Conservation (phyloP, 2,113 vertebrate genomes). For the Platysternon megacephalum region DNA sequence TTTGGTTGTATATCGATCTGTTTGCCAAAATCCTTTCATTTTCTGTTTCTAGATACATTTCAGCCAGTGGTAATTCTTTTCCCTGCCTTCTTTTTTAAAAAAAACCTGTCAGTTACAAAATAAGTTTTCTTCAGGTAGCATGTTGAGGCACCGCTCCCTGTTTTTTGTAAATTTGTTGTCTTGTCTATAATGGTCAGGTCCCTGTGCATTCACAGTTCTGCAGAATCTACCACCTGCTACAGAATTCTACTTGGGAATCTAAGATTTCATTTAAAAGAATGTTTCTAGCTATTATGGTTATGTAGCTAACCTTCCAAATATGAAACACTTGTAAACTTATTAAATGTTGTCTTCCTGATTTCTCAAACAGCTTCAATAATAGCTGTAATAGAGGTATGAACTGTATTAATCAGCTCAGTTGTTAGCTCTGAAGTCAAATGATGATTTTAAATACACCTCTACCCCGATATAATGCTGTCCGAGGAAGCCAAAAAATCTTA, state of each 20-base stretch:
- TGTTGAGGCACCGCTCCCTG: neutral
- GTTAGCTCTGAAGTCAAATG: neutral
- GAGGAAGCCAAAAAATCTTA: too few relatives aligned
- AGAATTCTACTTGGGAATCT: neutral
- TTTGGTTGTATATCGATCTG: slow-evolving; percentile 30
- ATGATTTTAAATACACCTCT: neutral
- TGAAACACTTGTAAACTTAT: neutral
- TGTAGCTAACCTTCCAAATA: neutral
- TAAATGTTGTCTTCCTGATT: neutral
- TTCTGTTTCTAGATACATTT: slow-evolving; percentile 37
- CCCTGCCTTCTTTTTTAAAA: neutral
- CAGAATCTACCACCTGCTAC: neutral
- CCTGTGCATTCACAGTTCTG: neutral
- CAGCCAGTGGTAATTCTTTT: neutral
- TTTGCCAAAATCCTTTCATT: slow-evolving; percentile 56
- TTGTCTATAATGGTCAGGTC: neutral
- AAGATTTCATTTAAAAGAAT: neutral
- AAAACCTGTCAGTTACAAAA: slow-evolving; percentile 22
- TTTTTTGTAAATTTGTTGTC: neutral
- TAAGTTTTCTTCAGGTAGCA: neutral
- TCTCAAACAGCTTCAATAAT: neutral
- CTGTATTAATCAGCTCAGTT: neutral
- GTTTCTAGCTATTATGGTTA: neutral
- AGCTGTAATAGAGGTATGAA: neutral
- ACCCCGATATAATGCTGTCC: too few relatives aligned